Conservation (phyloP, 2,113 vertebrate genomes). For the Platichthys flesus region DNA sequence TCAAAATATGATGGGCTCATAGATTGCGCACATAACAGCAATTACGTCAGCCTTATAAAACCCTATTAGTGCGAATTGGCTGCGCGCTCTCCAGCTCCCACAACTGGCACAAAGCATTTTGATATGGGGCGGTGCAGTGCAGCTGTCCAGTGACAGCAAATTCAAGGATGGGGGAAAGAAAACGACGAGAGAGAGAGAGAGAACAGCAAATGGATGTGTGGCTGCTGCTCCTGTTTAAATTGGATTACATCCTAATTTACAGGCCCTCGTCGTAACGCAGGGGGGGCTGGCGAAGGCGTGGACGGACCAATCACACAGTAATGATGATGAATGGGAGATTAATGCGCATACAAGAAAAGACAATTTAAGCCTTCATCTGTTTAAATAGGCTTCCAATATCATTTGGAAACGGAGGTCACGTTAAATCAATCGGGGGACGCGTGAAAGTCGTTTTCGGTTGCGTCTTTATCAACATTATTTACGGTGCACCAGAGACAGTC, state of each 20-base stretch:
- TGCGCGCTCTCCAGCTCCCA: slow-evolving; percentile 52
- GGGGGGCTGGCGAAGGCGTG: slow-evolving; percentile 91
- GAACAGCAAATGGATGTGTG: slow-evolving; percentile 57
- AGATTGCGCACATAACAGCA: slow-evolving; percentile 65
- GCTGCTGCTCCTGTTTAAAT: slow-evolving; percentile 88
- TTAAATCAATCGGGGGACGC: slow-evolving; percentile 98
- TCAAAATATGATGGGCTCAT: slow-evolving; percentile 59
- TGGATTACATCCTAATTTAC: slow-evolving; percentile 97
- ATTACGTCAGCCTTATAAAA: slow-evolving; percentile 71
- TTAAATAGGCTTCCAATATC: slow-evolving; percentile 99
- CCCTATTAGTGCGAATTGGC: slow-evolving; percentile 70
- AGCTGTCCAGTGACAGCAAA: slow-evolving; percentile 73
- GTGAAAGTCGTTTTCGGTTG: slow-evolving; percentile 93
- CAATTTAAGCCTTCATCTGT: slow-evolving; percentile 99
- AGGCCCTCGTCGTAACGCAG: slow-evolving; percentile 84
- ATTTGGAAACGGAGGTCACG: slow-evolving; percentile 96
- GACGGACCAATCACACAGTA: slow-evolving; percentile 94
- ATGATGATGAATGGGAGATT: slow-evolving; percentile 99
- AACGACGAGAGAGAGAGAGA: background rate
- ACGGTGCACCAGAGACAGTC: slow-evolving; percentile 81
- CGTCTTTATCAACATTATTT: slow-evolving; percentile 97
- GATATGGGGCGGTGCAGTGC: slow-evolving; percentile 73
- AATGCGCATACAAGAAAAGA: slow-evolving; percentile 97
- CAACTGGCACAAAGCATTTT: slow-evolving; percentile 65
- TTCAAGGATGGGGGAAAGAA: slow-evolving; percentile 6